Base-by-base conservation (phyloP, 64 coral and sea anemone genomes). In the Acropora yongei region DNA sequence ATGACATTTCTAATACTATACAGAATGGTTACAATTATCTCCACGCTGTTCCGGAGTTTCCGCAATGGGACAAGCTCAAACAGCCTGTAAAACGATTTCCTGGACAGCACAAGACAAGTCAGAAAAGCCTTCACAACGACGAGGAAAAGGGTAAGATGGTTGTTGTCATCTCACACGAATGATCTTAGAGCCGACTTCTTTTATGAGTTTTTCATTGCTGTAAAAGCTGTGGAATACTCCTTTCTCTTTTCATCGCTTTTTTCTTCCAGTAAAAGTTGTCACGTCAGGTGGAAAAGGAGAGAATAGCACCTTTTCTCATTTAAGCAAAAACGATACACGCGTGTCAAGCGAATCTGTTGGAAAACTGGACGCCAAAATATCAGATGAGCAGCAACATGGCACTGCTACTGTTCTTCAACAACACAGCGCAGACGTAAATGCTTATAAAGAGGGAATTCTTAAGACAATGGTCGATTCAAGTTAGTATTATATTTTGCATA, bases 371-470 rank as follows among this genome's bases (percentile, higher is more conserved):
- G 1, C 10, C 20, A n/a, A 60, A 16, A 81, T 30, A 30, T 30
- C 2, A 60, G 51, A 60, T 11, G 47, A 18, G 5, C 19, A 71
- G 10, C 47, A 48, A 48, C 40, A 46, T 43, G 43, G 5, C 2
- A 4, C 66, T 19, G 10, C 60, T 18, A 55, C 16, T 47, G 43
- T 61, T 68, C 39, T 47, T 71, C 43, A 45, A 49, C 63, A 20
- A 17, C 6, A 44, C 7, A 69, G 6, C 10, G 10, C 43, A 47
- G 63, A 72, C 47, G 6, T 30, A 17, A 69, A 71, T 49, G 18
- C 63, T n/a, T 85, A 85, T 65, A 72, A 71, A 85, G 82, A 65
- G 44, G 82, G 82, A 16, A 72, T 49, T 8, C 63, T 68, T 0
- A 85, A 85, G 46, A 11, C 82, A 30, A 48, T 47, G 30, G 11